These are phyloP conservation scores for Psix sp. DNA, from an alignment of 1,140 invertebrate genomes.

Conservation along the genomic window DNA sequence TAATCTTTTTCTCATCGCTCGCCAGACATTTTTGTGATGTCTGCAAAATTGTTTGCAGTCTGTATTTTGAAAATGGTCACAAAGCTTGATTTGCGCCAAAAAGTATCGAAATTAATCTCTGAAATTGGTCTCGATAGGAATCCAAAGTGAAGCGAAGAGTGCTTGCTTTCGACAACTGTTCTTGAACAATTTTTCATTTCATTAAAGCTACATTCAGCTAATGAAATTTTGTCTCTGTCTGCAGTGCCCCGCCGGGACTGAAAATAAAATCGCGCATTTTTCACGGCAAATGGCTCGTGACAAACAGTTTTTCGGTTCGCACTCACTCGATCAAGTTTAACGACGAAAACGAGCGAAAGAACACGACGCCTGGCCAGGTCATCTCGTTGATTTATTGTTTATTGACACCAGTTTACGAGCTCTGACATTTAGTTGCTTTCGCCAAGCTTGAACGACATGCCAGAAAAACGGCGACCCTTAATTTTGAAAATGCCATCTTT, in stretches of 20 bases:
- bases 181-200: not conserved
- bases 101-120: too few species aligned
- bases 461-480: too few species aligned
- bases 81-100: too few species aligned
- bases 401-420: constrained; percentile 31
- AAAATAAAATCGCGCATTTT: constrained; percentile 37
- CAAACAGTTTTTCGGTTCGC: constrained; percentile 41
- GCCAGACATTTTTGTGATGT: not conserved
- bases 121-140: too few species aligned
- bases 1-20: constrained; percentile 16
- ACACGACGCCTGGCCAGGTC: constrained; percentile 10
- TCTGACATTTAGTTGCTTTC: constrained; percentile 20
- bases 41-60: too few species aligned
- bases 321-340: constrained; percentile 33
- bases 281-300: constrained; percentile 35
- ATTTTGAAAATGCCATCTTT: too few species aligned
- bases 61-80: too few species aligned
- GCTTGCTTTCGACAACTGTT: too few species aligned
- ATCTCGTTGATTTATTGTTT: constrained; percentile 37
- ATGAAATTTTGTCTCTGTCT: constrained; percentile 38
- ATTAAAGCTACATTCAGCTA: not conserved
- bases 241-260: constrained; percentile 3
- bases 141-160: too few species aligned
- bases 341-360: constrained; percentile 11
- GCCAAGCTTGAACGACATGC: not conserved